Percentiles rank a stretch among this genome's conserved stretches.
Evolutionary conservation across 2,888 invertebrate genomes (phyloP).

Genomic region (Mellilla xanthometata): DNA sequence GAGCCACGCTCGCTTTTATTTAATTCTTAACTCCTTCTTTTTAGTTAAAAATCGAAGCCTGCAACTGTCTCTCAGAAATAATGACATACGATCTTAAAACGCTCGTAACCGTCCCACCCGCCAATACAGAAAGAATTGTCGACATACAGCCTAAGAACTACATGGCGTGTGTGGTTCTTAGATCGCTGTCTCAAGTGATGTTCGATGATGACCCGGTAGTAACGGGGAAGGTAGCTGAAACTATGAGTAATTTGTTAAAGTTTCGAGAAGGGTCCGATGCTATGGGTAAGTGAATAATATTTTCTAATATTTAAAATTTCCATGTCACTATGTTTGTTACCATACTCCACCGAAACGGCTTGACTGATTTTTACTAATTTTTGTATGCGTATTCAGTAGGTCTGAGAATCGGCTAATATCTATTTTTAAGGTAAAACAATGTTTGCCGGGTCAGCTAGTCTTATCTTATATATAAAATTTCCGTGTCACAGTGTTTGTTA

Average conservation of each 20-base stretch:
- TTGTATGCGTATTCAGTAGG: too few species aligned
- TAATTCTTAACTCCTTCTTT: too few species aligned
- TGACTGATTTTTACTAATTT: too few species aligned
- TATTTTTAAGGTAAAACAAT: too few species aligned
- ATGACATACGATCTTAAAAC: constrained; percentile 89
- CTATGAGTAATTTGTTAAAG: constrained; percentile 78
- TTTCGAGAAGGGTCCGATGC: constrained; percentile 72
- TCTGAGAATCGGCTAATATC: too few species aligned
- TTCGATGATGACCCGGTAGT: constrained; percentile 81
- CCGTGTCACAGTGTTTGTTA: too few species aligned
- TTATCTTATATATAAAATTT: too few species aligned
- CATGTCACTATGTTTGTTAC: too few species aligned
- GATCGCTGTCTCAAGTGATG: constrained; percentile 73
- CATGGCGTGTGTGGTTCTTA: constrained; percentile 72
- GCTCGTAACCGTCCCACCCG: constrained; percentile 84
- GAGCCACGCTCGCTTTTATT: too few species aligned
- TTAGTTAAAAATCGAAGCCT: constrained; percentile 84
- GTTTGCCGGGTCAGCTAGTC: too few species aligned
- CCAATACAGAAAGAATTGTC: constrained; percentile 50
- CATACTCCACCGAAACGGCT: too few species aligned
- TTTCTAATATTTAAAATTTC: too few species aligned
- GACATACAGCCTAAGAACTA: constrained; percentile 68
- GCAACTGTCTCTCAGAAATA: constrained; percentile 90
- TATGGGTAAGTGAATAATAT: constrained; percentile 51
- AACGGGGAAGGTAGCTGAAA: constrained; percentile 76